Conservation (phyloP, 2,888 invertebrate genomes). For the Drosophila mimetica region DNA sequence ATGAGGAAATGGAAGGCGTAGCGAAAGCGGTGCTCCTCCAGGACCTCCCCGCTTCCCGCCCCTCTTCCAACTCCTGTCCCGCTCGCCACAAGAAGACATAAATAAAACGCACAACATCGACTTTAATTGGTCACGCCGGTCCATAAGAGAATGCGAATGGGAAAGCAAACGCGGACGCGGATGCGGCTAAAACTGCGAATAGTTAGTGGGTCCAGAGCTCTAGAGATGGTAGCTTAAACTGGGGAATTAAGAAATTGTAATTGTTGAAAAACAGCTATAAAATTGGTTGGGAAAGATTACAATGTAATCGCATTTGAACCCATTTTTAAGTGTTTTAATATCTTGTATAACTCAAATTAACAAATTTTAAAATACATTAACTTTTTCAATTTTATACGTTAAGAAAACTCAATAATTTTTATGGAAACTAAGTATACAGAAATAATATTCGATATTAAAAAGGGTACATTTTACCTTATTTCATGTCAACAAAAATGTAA, state of each 20-base stretch:
- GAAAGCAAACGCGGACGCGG: slow-evolving; percentile 26
- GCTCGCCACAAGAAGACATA: slow-evolving; percentile 59
- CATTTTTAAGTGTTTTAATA: no score
- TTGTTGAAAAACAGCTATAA: no score
- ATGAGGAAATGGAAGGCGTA: slow-evolving; percentile 70
- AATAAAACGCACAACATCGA: slow-evolving; percentile 63
- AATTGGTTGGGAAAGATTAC: no score
- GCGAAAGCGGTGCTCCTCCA: slow-evolving; percentile 53
- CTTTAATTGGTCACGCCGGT: slow-evolving; percentile 77
- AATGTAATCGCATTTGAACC: no score
- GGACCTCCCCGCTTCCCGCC: slow-evolving; percentile 2
- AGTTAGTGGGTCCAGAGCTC: slow-evolving; percentile 26
- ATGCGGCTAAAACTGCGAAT: slow-evolving; percentile 52
- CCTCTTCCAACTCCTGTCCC: not conserved
- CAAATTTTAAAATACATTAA: no score
- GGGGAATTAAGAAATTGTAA: not conserved
- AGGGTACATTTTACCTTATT: no score
- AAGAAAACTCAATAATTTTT: no score
- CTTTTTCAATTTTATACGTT: no score
- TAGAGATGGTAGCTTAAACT: slow-evolving; percentile 20
- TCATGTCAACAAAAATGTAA: no score
- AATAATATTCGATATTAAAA: no score
- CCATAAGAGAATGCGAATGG: slow-evolving; percentile 38
- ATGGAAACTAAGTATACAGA: no score
- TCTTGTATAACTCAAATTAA: no score